Conservation (phyloP, 1,140 invertebrate species). For the Aphidius ervi region DNA sequence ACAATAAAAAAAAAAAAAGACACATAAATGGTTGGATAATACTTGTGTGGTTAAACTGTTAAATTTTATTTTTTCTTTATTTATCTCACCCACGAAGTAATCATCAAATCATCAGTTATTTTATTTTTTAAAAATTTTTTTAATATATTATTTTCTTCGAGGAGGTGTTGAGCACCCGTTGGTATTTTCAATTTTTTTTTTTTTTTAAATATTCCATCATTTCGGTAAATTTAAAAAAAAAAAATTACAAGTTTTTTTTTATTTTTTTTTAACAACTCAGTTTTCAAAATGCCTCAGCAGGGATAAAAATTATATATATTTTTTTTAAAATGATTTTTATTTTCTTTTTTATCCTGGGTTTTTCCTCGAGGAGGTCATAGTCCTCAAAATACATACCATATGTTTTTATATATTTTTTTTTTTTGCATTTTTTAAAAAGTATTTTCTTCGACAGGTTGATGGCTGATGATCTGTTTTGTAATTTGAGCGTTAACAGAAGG, state of each 20-base stretch:
- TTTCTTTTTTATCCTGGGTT: no score
- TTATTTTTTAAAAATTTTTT: background rate
- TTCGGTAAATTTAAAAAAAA: conserved; percentile 6
- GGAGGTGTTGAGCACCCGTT: conserved; percentile 17
- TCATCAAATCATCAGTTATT: background rate
- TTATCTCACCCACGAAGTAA: conserved; percentile 15
- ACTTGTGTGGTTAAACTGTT: background rate
- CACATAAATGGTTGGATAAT: conserved; percentile 14
- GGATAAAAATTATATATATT: no score
- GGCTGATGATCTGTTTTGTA: no score
- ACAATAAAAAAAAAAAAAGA: background rate
- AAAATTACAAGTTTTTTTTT: background rate
- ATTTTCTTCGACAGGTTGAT: no score
- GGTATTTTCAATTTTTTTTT: conserved; percentile 14
- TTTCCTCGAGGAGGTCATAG: no score
- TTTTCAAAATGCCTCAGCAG: no score
- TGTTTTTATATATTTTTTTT: no score
- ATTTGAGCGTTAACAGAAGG: no score
- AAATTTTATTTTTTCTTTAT: no score
- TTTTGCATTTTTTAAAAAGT: no score
- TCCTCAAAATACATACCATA: no score
- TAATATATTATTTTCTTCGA: background rate
- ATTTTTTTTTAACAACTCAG: background rate
- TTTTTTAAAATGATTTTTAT: no score
- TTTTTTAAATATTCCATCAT: background rate